phyloP scores from a whole-genome alignment of 2,113 vertebrate species.

The Cryptomyrus ogoouensis region DNA sequence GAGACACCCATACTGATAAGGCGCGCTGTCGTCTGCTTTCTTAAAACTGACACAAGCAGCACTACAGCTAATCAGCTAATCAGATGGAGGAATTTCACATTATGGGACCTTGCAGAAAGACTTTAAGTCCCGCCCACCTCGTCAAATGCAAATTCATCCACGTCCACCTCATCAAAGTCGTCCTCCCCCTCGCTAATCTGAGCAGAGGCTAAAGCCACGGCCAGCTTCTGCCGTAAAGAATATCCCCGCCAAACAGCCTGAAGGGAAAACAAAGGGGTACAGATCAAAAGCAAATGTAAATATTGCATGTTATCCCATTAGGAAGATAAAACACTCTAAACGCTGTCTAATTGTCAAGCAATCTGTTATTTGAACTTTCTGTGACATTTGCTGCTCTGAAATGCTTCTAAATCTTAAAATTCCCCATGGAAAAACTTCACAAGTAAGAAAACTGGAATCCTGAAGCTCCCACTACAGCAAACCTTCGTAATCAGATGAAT shows the following conservation, averaged over 20 bases:
- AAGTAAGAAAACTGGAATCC: conserved; percentile 77
- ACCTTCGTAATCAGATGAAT: conserved; percentile 89
- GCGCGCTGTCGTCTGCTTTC: neutral
- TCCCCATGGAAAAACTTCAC: conserved; percentile 69
- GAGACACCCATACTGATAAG: neutral
- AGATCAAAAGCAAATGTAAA: conserved; percentile 79
- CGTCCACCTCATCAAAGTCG: conserved; percentile 77
- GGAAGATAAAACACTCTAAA: conserved; percentile 87
- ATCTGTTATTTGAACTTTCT: conserved; percentile 95
- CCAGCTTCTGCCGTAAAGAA: conserved; percentile 75
- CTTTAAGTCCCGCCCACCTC: conserved; percentile 66
- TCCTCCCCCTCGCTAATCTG: conserved; percentile 65
- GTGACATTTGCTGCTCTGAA: conserved; percentile 79
- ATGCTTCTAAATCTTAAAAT: conserved; percentile 78
- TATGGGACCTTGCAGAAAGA: neutral
- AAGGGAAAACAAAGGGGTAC: conserved; percentile 64
- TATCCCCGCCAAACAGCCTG: conserved; percentile 90
- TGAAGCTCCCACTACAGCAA: conserved; percentile 72
- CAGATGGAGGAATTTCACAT: neutral
- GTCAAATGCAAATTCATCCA: conserved; percentile 74
- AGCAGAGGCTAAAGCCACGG: conserved; percentile 69
- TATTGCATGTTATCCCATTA: conserved; percentile 87
- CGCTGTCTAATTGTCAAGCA: conserved; percentile 77
- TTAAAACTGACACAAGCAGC: neutral
- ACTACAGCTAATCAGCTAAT: neutral